These are phyloP conservation scores for Tretioscincus oriximinensis DNA, from an alignment of 2,113 vertebrate genomes.

Conservation along the genomic window DNA sequence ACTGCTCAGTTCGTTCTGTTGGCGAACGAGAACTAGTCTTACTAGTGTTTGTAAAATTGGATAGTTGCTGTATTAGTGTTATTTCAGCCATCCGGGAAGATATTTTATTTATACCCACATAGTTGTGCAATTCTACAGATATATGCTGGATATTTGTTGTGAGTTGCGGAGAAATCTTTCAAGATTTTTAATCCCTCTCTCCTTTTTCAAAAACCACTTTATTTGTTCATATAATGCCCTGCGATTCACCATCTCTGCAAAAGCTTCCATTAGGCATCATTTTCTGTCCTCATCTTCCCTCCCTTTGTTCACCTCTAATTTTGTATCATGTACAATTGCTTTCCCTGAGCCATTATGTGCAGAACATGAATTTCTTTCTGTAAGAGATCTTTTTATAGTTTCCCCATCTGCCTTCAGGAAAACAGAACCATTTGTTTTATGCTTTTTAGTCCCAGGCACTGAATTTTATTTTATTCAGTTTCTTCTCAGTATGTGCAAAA, in stretches of 20 bases:
- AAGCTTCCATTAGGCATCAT: background rate
- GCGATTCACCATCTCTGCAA: background rate
- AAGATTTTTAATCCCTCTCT: background rate
- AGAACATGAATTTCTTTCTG: slow-evolving; percentile 47
- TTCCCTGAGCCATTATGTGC: slow-evolving; percentile 35
- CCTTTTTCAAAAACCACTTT: background rate
- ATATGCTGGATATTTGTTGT: slow-evolving; percentile 11
- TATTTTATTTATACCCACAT: background rate
- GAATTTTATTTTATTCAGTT: slow-evolving; percentile 46
- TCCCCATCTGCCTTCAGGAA: slow-evolving; percentile 31
- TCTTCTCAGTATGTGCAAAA: slow-evolving; percentile 32
- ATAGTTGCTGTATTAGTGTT: background rate
- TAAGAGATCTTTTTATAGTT: slow-evolving; percentile 43
- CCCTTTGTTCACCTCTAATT: slow-evolving; percentile 43
- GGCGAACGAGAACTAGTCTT: background rate
- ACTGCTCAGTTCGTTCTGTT: background rate
- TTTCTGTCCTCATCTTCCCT: background rate
- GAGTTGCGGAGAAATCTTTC: slow-evolving; percentile 18
- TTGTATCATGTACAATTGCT: slow-evolving; percentile 39
- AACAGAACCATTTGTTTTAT: slow-evolving; percentile 33
- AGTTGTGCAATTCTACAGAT: background rate
- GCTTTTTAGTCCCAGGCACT: slow-evolving; percentile 35
- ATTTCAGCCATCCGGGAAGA: background rate
- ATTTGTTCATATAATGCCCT: slow-evolving; percentile 4
- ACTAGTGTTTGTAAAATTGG: background rate